A percentile compares a stretch with the other conserved stretches of the same genome.
Evolutionary conservation across 2,888 invertebrate species (phyloP).

Genomic region (Lepidocyrtinus sp.): DNA sequence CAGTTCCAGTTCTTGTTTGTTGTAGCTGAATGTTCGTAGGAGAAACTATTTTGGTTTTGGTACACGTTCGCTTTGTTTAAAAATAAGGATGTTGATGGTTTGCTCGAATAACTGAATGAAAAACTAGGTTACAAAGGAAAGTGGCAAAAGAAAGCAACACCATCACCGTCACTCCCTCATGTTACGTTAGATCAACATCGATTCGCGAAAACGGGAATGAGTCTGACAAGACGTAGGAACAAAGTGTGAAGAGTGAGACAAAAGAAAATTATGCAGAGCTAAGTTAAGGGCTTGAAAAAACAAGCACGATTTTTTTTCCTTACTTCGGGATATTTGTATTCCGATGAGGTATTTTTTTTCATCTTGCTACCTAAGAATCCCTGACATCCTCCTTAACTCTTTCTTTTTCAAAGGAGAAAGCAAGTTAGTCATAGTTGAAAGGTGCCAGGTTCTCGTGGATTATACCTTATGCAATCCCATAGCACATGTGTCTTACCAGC

Average conservation of each 20-base stretch:
- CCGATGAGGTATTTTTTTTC: constrained; percentile 65
- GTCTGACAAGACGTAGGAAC: neutral
- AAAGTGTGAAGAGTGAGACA: constrained; percentile 29
- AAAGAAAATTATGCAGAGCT: constrained; percentile 52
- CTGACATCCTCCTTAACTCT: constrained; percentile 35
- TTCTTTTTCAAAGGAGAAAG: neutral
- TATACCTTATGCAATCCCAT: constrained; percentile 51
- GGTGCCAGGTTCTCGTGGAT: constrained; percentile 43
- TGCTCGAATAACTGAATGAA: neutral
- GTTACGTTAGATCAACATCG: constrained; percentile 13
- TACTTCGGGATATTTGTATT: constrained; percentile 64
- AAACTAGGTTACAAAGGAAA: neutral
- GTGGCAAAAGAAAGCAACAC: neutral
- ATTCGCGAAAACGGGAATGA: constrained; percentile 21
- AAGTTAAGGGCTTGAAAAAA: constrained; percentile 38
- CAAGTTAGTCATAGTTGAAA: constrained; percentile 19
- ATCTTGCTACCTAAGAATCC: constrained; percentile 52
- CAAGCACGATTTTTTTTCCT: constrained; percentile 30
- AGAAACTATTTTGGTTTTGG: neutral
- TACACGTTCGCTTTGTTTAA: constrained; percentile 8
- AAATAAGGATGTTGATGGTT: neutral
- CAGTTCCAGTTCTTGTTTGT: no score
- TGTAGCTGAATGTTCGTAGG: no score
- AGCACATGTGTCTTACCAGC: constrained; percentile 54
- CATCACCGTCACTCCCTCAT: neutral